These are phyloP conservation scores for Battus philenor DNA, from an alignment of 1,140 invertebrate species.

Conservation along the genomic window DNA sequence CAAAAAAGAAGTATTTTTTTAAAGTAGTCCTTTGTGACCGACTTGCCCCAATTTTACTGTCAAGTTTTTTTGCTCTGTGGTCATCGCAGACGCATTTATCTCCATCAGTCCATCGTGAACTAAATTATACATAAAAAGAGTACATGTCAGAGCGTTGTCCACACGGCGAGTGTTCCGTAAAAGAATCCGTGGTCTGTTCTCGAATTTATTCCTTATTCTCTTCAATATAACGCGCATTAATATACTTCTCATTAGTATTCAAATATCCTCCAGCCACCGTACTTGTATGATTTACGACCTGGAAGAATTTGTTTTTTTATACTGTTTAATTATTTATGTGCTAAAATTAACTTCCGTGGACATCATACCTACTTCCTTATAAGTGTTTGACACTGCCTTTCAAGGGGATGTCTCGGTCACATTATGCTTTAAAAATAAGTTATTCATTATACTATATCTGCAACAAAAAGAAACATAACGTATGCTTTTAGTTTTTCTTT, in stretches of 20 bases:
- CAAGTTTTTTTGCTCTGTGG: constrained; percentile 38
- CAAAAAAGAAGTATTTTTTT: constrained; percentile 25
- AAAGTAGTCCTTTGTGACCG: constrained; percentile 41
- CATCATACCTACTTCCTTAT: constrained; percentile 1
- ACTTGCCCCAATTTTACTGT: constrained; percentile 51
- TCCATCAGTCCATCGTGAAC: constrained; percentile 48
- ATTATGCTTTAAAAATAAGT: background rate
- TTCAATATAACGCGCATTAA: background rate
- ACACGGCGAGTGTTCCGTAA: constrained; percentile 19
- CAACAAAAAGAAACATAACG: too few species aligned
- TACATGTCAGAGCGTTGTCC: constrained; percentile 19
- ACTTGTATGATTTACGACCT: constrained; percentile 6
- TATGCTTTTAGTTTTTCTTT: too few species aligned
- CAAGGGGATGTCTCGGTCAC: background rate
- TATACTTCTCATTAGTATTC: constrained; percentile 6
- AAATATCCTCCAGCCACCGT: constrained; percentile 3
- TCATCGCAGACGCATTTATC: constrained; percentile 50
- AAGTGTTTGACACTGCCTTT: constrained; percentile 4
- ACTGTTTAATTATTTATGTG: constrained; percentile 2
- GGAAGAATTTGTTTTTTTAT: constrained; percentile 4
- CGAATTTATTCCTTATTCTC: constrained; percentile 7
- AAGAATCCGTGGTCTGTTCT: constrained; percentile 3
- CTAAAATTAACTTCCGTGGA: constrained; percentile 9
- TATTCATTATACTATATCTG: background rate
- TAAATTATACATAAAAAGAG: constrained; percentile 41